Conservation (phyloP, 2,888 invertebrate species). For the Sphecodes monilicornis region DNA sequence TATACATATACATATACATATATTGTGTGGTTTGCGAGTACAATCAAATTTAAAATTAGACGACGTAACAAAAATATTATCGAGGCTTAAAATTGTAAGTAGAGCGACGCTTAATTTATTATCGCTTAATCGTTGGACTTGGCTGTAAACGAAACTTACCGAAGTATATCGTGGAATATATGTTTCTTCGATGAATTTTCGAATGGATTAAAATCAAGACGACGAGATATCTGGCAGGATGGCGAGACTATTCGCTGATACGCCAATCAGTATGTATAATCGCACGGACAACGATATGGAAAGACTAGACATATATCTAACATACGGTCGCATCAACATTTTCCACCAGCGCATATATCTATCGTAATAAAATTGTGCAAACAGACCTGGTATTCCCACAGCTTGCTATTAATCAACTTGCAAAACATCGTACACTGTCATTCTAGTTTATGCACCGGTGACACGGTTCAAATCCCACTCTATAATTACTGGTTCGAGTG, state of each 20-base stretch:
- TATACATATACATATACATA: too few relatives aligned
- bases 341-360: conserved; percentile 9
- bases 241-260: conserved; percentile 13
- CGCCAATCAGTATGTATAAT: conserved; percentile 12
- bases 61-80: background rate
- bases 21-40: conserved; percentile 16
- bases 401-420: conserved; percentile 33
- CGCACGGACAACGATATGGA: conserved; percentile 15
- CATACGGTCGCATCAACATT: conserved; percentile 3
- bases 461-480: conserved; percentile 58
- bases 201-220: conserved; percentile 18
- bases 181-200: background rate
- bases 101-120: conserved; percentile 6
- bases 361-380: conserved; percentile 17
- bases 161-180: background rate
- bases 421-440: conserved; percentile 40
- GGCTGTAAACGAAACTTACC: conserved; percentile 11
- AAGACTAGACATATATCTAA: conserved; percentile 2
- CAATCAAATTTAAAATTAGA: conserved; percentile 12
- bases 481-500: conserved; percentile 75
- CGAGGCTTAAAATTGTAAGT: conserved; percentile 9
- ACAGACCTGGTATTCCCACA: conserved; percentile 19
- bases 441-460: conserved; percentile 55
- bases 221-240: background rate
- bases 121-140: conserved; percentile 30